Evolutionary conservation across 2,797 vertebrate genomes (phyloP).

Genomic region (Xenops minutus): DNA sequence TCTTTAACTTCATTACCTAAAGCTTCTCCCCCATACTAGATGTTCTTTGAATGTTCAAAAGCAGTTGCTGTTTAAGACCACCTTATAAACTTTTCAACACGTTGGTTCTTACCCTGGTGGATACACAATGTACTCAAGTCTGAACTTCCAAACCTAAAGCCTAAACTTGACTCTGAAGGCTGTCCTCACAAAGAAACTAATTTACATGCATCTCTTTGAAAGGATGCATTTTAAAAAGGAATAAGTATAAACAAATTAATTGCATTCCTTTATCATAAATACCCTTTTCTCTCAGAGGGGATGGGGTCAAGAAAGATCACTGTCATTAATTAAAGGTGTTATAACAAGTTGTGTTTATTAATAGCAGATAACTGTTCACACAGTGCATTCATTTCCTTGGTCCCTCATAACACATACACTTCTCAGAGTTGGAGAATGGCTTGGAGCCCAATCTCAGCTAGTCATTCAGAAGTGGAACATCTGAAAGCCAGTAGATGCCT

Average conservation of each 20-base stretch:
- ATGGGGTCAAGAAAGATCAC: not conserved
- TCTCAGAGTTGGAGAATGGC: not conserved
- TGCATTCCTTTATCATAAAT: not conserved
- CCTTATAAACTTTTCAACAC: not conserved
- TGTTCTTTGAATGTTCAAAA: not conserved
- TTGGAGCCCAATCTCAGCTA: not conserved
- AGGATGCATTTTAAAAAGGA: not conserved
- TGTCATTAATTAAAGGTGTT: not conserved
- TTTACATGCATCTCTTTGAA: not conserved
- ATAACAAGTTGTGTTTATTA: not conserved
- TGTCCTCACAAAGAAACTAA: not conserved
- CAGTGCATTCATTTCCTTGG: not conserved
- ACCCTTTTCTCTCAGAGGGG: not conserved
- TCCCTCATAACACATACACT: not conserved
- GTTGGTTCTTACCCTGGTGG: not conserved
- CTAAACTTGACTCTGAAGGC: not conserved
- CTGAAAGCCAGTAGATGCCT: not conserved
- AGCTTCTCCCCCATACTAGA: not conserved
- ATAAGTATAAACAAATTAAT: not conserved
- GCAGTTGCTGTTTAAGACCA: not conserved
- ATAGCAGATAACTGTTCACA: not conserved
- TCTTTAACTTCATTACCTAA: slow-evolving; percentile 11
- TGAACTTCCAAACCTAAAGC: not conserved
- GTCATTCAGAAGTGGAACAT: not conserved
- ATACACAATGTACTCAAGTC: not conserved